Evolutionary conservation across 1,140 invertebrate species (phyloP), one percentile per base, ranked within the genome.

Genomic region (Ylistrum balloti): DNA sequence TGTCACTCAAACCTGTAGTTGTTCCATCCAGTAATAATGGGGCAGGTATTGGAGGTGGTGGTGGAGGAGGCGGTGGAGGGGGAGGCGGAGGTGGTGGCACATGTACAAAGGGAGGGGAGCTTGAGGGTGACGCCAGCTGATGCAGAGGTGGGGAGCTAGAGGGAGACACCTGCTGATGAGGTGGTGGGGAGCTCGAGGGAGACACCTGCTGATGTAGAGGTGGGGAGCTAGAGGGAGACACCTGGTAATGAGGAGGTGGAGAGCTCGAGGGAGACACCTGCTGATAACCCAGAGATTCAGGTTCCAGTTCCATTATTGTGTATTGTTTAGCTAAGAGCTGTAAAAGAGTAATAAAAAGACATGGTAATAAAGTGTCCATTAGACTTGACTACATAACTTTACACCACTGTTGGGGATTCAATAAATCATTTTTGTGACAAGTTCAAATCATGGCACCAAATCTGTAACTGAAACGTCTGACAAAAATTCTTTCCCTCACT

Each of bases 41-140:
- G 35, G 93, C 89, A 87, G 95, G 94, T 48, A 94, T 86, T 33
- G 90, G 91, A 86, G 93, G 92, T 34, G 92, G 33, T 85, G 88
- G 89, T 13, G 86, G 88, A 48, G 90, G 90, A n/a, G 89, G 90
- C 0, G 90, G 90, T 33, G 90, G 87, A 13, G 87, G 86, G 13
- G 90, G 89, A 15, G 88, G 48, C 20, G 22, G 86, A 1, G 45
- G 22, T 33, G 89, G 85, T 22, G 34, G 34, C 33, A 74, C 56
- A 3, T 74, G 56, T 11, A 28, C 22, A 74, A 28, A n/a, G 28
- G 56, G 56, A 17, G 56, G 56, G 22, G 56, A 74, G n/a, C 56
- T 74, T 1, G 56, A 74, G 56, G 56, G 56, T 28, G 56, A 74
- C 56, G 28, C 56, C 11, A 28, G 56, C n/a, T 74, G 22, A 74